Conservation (phyloP, 2,888 invertebrate species). For the Polydrusus pterygomalis region DNA sequence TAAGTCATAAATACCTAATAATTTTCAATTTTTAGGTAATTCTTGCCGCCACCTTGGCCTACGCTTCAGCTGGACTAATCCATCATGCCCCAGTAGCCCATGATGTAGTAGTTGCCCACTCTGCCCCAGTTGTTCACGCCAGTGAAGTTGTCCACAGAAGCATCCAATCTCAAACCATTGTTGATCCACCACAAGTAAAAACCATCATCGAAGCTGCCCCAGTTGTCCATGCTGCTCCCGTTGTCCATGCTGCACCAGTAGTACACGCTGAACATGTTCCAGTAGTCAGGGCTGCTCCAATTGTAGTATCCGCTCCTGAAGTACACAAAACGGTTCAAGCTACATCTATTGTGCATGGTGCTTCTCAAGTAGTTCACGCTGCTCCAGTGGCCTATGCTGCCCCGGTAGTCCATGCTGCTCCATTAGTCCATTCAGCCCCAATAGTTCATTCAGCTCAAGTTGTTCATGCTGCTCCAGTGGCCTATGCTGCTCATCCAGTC, state of each 20-base stretch:
- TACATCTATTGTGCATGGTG: conserved; percentile 41
- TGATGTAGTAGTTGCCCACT: conserved; percentile 58
- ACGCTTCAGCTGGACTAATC: conserved; percentile 67
- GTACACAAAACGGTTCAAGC: conserved; percentile 53
- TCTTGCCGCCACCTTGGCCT: conserved; percentile 74
- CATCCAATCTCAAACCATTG: conserved; percentile 53
- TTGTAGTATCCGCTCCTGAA: conserved; percentile 62
- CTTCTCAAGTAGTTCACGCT: conserved; percentile 60
- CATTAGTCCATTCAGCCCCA: conserved; percentile 62
- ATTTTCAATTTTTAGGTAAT: conserved; percentile 70
- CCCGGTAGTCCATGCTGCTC: conserved; percentile 66
- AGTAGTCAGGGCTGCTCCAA: conserved; percentile 57
- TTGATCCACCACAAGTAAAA: conserved; percentile 52
- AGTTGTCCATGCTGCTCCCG: conserved; percentile 67
- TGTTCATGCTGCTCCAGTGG: conserved; percentile 56
- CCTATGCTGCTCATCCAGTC: conserved; percentile 27
- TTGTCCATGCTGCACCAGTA: conserved; percentile 57
- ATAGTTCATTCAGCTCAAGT: conserved; percentile 48
- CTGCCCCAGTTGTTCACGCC: conserved; percentile 57
- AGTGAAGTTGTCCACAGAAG: conserved; percentile 45
- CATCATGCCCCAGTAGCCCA: conserved; percentile 47
- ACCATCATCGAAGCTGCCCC: conserved; percentile 56
- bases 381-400: conserved; percentile 61
- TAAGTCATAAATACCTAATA: neutral
- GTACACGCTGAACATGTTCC: conserved; percentile 40